Evolutionary conservation across 1,140 invertebrate genomes (phyloP).

Genomic region (Chrysomallon squamiferum): DNA sequence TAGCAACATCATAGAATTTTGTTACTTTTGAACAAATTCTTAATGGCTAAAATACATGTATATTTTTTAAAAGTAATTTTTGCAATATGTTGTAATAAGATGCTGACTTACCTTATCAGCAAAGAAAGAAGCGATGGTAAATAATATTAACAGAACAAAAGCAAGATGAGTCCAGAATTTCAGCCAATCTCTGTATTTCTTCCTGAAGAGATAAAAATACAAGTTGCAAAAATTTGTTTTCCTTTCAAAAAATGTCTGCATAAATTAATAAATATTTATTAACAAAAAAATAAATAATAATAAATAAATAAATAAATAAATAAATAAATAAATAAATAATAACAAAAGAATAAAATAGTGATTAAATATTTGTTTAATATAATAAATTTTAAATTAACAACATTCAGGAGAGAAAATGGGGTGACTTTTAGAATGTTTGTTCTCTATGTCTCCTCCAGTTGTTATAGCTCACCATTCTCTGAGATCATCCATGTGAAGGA

Average conservation of each 20-base stretch:
- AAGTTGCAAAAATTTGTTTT: background rate
- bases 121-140: slow-evolving; percentile 50
- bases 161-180: slow-evolving; percentile 49
- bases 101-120: slow-evolving; percentile 49
- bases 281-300: background rate
- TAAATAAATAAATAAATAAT: background rate
- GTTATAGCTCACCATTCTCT: slow-evolving; percentile 67
- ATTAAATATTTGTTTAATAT: background rate
- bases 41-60: too few relatives aligned
- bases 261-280: background rate
- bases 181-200: slow-evolving; percentile 45
- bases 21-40: too few relatives aligned
- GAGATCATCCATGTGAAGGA: slow-evolving; percentile 72
- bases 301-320: background rate
- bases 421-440: background rate
- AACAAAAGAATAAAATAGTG: background rate
- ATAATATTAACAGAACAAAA: slow-evolving; percentile 42
- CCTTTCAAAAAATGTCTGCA: background rate
- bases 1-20: too few relatives aligned
- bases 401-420: background rate
- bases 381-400: background rate
- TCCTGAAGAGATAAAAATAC: slow-evolving; percentile 30
- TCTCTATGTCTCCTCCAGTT: background rate
- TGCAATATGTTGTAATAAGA: too few relatives aligned
- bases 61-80: too few relatives aligned